Evolutionary conservation across 2,797 vertebrate species (phyloP).

Genomic region (Typhlichthys subterraneus): DNA sequence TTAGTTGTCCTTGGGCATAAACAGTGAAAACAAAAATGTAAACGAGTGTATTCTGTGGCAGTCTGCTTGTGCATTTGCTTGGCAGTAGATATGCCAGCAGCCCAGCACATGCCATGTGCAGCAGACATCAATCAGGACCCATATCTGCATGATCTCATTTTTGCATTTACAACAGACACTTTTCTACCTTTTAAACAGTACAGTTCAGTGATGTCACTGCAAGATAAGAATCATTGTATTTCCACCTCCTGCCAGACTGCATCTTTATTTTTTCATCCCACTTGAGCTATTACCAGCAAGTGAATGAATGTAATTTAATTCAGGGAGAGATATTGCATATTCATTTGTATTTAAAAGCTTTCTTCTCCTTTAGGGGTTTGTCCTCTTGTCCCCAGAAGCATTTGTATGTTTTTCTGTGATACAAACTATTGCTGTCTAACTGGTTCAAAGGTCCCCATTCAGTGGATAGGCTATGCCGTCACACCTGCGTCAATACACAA

Average conservation of each 20-base stretch:
- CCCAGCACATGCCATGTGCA: slow-evolving; percentile 29
- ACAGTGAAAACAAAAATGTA: not conserved
- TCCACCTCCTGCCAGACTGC: slow-evolving; percentile 12
- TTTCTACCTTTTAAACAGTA: slow-evolving; percentile 44
- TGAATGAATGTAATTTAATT: not conserved
- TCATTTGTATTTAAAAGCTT: not conserved
- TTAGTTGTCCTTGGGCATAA: not conserved
- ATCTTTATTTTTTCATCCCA: not conserved
- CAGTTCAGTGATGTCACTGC: slow-evolving; percentile 26
- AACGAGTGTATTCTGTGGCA: slow-evolving; percentile 2
- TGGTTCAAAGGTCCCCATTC: slow-evolving; percentile 70
- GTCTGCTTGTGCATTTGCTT: slow-evolving; percentile 14
- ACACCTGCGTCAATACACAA: slow-evolving; percentile 69
- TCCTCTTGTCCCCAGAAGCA: slow-evolving; percentile 27
- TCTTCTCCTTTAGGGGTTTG: slow-evolving; percentile 10
- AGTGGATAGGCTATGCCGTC: slow-evolving; percentile 50
- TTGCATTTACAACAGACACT: slow-evolving; percentile 33
- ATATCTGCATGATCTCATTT: slow-evolving; percentile 9
- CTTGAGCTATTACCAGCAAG: not conserved
- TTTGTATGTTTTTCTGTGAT: slow-evolving; percentile 52
- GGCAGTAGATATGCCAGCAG: slow-evolving; percentile 24
- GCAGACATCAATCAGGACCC: slow-evolving; percentile 3
- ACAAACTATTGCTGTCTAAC: slow-evolving; percentile 7
- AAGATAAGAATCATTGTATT: slow-evolving; percentile 31
- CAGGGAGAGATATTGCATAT: not conserved